Conservation (phyloP, 2,888 invertebrate species). For the Andrena haemorrhoa region DNA sequence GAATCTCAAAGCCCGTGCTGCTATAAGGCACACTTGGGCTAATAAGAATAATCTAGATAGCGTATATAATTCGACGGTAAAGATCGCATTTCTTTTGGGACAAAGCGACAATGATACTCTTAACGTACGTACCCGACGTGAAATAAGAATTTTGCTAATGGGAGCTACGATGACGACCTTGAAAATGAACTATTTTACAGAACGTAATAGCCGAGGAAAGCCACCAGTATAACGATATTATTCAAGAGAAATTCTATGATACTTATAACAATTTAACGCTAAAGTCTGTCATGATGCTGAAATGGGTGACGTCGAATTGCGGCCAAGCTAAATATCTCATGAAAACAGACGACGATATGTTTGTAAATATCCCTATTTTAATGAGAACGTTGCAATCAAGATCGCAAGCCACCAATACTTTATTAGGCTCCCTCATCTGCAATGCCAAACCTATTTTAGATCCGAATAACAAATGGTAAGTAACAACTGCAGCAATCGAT, state of each 20-base stretch:
- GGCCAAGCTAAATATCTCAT: slow-evolving; percentile 88
- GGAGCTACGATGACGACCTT: not conserved
- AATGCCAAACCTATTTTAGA: slow-evolving; percentile 91
- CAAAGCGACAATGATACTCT: slow-evolving; percentile 86
- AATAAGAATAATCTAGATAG: slow-evolving; percentile 84
- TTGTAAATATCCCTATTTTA: slow-evolving; percentile 91
- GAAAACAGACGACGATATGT: slow-evolving; percentile 95
- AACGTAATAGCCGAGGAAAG: slow-evolving; percentile 89
- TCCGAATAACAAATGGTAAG: slow-evolving; percentile 91
- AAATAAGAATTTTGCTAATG: slow-evolving; percentile 3
- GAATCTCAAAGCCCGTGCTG: slow-evolving; percentile 88
- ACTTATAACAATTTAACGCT: slow-evolving; percentile 94
- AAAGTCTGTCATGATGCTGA: slow-evolving; percentile 94
- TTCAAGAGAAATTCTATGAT: slow-evolving; percentile 93
- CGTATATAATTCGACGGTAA: slow-evolving; percentile 82
- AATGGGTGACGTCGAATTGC: slow-evolving; percentile 91
- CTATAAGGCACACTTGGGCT: slow-evolving; percentile 91
- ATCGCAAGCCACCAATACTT: slow-evolving; percentile 84
- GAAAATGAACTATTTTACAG: slow-evolving; percentile 81
- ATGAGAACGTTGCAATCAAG: slow-evolving; percentile 83
- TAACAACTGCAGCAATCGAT: slow-evolving; percentile 43
- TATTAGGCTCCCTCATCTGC: slow-evolving; percentile 92
- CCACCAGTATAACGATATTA: slow-evolving; percentile 90
- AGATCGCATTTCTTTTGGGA: slow-evolving; percentile 88
- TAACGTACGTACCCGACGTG: slow-evolving; percentile 81